Evolutionary conservation across 1,140 invertebrate species (phyloP).

Genomic region (Hyposmocoma kahamanoa): DNA sequence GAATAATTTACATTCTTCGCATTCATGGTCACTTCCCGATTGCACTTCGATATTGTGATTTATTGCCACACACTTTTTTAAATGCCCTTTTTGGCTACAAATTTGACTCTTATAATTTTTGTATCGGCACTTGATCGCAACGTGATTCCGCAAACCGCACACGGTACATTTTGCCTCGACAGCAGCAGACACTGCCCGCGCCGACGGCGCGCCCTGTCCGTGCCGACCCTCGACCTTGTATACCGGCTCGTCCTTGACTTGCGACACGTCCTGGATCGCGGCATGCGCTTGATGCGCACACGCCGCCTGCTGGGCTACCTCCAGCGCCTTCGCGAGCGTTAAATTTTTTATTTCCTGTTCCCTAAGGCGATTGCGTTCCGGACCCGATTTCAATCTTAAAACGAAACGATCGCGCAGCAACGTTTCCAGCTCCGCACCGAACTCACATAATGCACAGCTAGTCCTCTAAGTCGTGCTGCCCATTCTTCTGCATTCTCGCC

Average conservation of each 20-base stretch:
- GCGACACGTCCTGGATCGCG: background rate
- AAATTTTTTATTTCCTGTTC: constrained; percentile 18
- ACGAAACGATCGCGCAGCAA: constrained; percentile 36
- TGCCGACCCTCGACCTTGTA: background rate
- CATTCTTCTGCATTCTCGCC: constrained; percentile 14
- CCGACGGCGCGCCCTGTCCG: background rate
- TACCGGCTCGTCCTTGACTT: constrained; percentile 7
- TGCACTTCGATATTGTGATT: background rate
- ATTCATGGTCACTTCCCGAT: constrained; percentile 1
- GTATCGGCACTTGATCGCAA: constrained; percentile 9
- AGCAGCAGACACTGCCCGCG: constrained; percentile 6
- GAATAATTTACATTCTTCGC: constrained; percentile 1
- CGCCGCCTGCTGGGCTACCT: constrained; percentile 24
- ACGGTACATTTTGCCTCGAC: too few species aligned
- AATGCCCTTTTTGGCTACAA: constrained; percentile 18
- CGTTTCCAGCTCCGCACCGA: constrained; percentile 24
- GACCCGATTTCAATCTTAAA: constrained; percentile 26
- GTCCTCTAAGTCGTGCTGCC: constrained; percentile 24
- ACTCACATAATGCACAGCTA: constrained; percentile 30
- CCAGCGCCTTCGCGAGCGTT: constrained; percentile 23
- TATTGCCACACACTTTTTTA: constrained; percentile 15
- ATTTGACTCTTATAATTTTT: constrained; percentile 16
- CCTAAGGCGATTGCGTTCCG: constrained; percentile 21
- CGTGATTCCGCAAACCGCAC: constrained; percentile 18
- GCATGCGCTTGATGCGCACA: constrained; percentile 14